phyloP scores from a whole-genome alignment of 2,888 invertebrate genomes.

The Coleophora flavipennella region DNA sequence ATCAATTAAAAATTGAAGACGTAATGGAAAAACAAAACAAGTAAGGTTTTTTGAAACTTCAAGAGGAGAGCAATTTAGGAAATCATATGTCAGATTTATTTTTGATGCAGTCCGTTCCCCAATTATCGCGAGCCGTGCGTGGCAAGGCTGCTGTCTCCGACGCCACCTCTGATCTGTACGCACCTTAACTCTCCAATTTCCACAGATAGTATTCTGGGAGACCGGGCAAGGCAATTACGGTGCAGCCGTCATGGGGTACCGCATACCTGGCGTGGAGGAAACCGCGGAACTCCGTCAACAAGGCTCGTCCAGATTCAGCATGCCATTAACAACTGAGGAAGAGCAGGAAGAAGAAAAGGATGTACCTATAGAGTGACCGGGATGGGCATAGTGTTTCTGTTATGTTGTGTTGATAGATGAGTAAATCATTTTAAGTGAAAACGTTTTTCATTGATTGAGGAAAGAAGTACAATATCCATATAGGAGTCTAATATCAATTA shows the following conservation, averaged over 20 bases:
- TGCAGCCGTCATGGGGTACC: constrained; percentile 54
- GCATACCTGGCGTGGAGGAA: constrained; percentile 49
- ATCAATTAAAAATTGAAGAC: too few species aligned
- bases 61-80: too few species aligned
- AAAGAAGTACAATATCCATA: too few species aligned
- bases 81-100: not conserved
- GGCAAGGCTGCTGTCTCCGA: too few species aligned
- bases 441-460: not conserved
- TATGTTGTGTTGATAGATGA: not conserved
- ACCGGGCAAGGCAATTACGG: constrained; percentile 59
- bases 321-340: constrained; percentile 23
- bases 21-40: too few species aligned
- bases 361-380: not conserved
- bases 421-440: not conserved
- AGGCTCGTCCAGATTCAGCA: constrained; percentile 52
- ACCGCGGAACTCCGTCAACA: constrained; percentile 29
- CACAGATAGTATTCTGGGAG: constrained; percentile 52
- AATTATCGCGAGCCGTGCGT: too few species aligned
- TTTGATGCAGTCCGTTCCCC: not conserved
- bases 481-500: too few species aligned
- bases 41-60: too few species aligned
- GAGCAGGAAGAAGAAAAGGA: constrained; percentile 11
- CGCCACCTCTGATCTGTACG: too few species aligned
- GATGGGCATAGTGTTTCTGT: not conserved
- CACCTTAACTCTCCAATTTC: not conserved